Conservation (phyloP, 1,140 invertebrate species). For the Microplitis demolitor region DNA sequence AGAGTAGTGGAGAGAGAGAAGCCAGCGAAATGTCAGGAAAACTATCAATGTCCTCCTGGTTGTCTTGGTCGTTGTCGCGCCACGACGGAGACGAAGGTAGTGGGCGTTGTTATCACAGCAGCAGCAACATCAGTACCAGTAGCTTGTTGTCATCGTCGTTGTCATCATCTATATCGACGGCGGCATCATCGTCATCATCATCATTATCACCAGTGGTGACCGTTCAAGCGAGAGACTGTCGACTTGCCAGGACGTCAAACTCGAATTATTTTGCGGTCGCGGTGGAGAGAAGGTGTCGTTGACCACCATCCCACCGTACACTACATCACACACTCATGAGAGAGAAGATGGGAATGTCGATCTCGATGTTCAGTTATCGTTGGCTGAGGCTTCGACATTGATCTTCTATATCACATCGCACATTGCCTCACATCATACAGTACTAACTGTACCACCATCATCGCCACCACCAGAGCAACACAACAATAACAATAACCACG, state of each 20-base stretch:
- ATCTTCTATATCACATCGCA: not conserved
- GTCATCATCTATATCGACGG: not conserved
- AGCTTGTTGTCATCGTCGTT: not conserved
- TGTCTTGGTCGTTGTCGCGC: constrained; percentile 4
- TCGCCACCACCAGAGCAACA: too few relatives aligned
- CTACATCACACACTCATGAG: not conserved
- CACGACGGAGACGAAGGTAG: constrained; percentile 1
- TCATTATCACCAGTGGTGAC: not conserved
- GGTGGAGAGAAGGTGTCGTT: constrained; percentile 1
- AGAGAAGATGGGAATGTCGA: not conserved
- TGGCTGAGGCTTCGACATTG: not conserved
- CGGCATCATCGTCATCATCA: too few relatives aligned
- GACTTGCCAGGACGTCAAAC: constrained; percentile 13
- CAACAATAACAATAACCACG: too few relatives aligned
- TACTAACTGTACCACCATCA: too few relatives aligned
- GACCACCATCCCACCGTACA: not conserved
- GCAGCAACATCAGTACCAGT: not conserved
- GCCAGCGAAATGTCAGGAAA: constrained; percentile 29
- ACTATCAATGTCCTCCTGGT: constrained; percentile 23
- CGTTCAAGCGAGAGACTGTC: not conserved
- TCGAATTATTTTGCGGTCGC: not conserved
- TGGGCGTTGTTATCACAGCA: not conserved
- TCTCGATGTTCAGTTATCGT: not conserved
- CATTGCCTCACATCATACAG: too few relatives aligned
- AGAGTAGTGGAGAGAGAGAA: constrained; percentile 12